phyloP scores from a whole-genome alignment of 2,888 invertebrate genomes.

The Drepana falcataria region DNA sequence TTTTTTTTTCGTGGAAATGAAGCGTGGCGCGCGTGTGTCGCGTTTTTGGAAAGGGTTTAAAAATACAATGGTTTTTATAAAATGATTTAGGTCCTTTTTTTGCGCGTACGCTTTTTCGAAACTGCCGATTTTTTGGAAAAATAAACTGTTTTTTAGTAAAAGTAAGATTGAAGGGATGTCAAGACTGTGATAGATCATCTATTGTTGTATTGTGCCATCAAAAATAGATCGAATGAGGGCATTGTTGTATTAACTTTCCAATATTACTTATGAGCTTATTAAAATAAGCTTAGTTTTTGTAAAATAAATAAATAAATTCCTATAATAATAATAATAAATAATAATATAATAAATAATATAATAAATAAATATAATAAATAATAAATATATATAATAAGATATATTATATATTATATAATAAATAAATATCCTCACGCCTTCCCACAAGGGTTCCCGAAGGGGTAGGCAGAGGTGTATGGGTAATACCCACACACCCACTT shows the following conservation, averaged over 20 bases:
- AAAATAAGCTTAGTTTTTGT: too few species aligned
- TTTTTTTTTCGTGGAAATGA: slow-evolving; percentile 45
- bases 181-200: slow-evolving; percentile 56
- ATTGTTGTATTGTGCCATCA: slow-evolving; percentile 31
- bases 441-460: too few species aligned
- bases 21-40: slow-evolving; percentile 66
- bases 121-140: slow-evolving; percentile 40
- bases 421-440: too few species aligned
- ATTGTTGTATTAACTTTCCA: neutral
- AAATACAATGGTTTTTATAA: slow-evolving; percentile 66
- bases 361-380: too few species aligned
- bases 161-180: slow-evolving; percentile 44
- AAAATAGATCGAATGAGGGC: slow-evolving; percentile 3
- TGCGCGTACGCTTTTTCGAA: slow-evolving; percentile 47
- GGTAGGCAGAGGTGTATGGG: too few species aligned
- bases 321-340: too few species aligned
- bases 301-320: too few species aligned
- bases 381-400: too few species aligned
- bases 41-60: slow-evolving; percentile 64
- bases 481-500: too few species aligned
- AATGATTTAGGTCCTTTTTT: slow-evolving; percentile 68
- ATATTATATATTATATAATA: too few species aligned
- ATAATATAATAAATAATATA: too few species aligned
- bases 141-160: slow-evolving; percentile 33
- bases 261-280: too few species aligned